Evolutionary conservation across 2,888 invertebrate species (phyloP).

Genomic region (Glyphotaelius pellucidus): DNA sequence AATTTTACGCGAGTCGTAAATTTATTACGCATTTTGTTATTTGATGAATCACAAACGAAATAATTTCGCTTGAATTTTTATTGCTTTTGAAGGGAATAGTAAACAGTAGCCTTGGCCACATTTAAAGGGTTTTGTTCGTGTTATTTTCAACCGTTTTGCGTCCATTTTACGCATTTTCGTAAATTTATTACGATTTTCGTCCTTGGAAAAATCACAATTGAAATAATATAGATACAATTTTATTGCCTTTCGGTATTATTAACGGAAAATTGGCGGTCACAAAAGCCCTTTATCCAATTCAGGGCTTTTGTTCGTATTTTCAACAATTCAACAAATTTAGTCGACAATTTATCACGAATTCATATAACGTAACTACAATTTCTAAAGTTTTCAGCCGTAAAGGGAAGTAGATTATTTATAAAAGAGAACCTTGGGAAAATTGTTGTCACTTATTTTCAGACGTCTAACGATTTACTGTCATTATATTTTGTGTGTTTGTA

Average conservation of each 20-base stretch:
- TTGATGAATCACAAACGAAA: background rate
- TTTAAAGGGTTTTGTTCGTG: background rate
- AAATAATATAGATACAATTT: background rate
- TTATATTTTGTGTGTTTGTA: background rate
- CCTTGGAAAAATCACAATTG: background rate
- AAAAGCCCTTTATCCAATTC: background rate
- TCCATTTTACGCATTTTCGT: background rate
- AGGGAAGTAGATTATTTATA: background rate
- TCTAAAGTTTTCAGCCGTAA: too few relatives aligned
- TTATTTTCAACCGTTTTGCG: background rate
- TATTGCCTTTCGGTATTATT: background rate
- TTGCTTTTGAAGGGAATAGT: background rate
- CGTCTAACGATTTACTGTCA: background rate
- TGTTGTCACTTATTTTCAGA: background rate
- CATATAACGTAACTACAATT: background rate
- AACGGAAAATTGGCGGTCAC: background rate
- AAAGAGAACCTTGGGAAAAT: background rate
- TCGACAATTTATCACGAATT: background rate
- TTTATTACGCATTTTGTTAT: background rate
- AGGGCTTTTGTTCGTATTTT: background rate
- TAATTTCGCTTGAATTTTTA: background rate
- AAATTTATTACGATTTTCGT: background rate
- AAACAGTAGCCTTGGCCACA: background rate
- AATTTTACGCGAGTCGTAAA: background rate
- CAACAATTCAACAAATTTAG: background rate